These are phyloP conservation scores for Pseudomugil tenellus DNA, from an alignment of 2,797 vertebrate genomes.

Conservation along the genomic window DNA sequence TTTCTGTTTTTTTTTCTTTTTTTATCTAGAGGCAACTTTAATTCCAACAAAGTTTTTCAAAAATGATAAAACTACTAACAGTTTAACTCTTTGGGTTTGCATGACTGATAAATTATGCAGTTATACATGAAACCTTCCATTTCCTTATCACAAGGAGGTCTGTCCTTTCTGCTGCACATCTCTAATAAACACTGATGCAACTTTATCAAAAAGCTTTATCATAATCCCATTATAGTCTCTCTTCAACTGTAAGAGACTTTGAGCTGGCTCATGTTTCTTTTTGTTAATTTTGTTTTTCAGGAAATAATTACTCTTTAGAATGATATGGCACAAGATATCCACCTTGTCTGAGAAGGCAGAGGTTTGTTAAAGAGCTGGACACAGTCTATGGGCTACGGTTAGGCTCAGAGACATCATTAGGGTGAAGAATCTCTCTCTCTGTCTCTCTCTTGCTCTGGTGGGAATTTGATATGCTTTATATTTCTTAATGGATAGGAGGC, in stretches of 20 bases:
- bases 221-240: constrained; percentile 40
- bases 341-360: constrained; percentile 22
- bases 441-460: too few relatives aligned
- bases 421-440: constrained; percentile 24
- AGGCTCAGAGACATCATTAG: constrained; percentile 48
- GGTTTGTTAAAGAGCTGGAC: constrained; percentile 30
- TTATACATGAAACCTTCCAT: constrained; percentile 37
- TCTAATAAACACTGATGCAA: constrained; percentile 25
- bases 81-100: constrained; percentile 29
- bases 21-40: not conserved
- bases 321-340: constrained; percentile 67
- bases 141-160: constrained; percentile 17
- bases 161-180: constrained; percentile 13
- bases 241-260: constrained; percentile 33
- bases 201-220: constrained; percentile 25
- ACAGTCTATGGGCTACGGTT: constrained; percentile 37
- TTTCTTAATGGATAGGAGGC: not conserved
- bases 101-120: constrained; percentile 31
- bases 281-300: constrained; percentile 34
- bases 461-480: not conserved
- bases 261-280: constrained; percentile 49
- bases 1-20: not conserved
- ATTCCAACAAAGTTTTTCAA: not conserved
- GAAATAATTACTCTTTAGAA: constrained; percentile 62
- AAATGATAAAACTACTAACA: constrained; percentile 21